Base-by-base conservation (phyloP, 2,797 vertebrate species). In the Mico argentatus region DNA sequence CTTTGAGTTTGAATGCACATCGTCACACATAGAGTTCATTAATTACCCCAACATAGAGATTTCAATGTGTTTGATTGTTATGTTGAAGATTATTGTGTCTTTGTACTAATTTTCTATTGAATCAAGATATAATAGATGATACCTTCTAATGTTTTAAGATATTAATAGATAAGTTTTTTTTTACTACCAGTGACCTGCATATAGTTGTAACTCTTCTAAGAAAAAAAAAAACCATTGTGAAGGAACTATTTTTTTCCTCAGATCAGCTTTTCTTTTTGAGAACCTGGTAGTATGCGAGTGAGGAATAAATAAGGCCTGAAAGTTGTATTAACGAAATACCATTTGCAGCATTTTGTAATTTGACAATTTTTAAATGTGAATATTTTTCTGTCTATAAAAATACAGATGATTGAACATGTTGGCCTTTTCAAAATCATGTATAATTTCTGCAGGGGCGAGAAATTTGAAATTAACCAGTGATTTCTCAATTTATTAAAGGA, bases 81-180 rank as follows among this genome's bases (percentile, higher is more conserved):
- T 46, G 76, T 88, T 79, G 55, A 97, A 36, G 33, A 27, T 92
- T 70, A 86, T 8, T 36, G 9, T 77, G 33, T 59, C 48, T 92
- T 94, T 20, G 27, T 95, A 13, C 79, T 84, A 61, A 88, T 46
- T 85, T 96, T 52, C 33, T 79, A 7, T 77, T 61, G 39, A 91
- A 64, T 22, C 4, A 12, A 84, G 73, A 80, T 57, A 55, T 50
- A 94, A 90, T 59, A 90, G 84, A 79, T 93, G 50, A n/a, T 81
- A 77, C 52, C 77, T 97, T 79, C 57, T 91, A 86, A 92, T 24
- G 46, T 92, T 90, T 88, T 41, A 83, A 90, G 19, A 52, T 95
- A 55, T 72, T 36, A 0, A 39, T 30, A 20, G 55, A 70, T 86
- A 27, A 55, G 7, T 52, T 76, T 33, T 77, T 77, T 90, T 81